Base-by-base conservation (phyloP, 2,797 vertebrate species). In the Mormyrops boulengeri region DNA sequence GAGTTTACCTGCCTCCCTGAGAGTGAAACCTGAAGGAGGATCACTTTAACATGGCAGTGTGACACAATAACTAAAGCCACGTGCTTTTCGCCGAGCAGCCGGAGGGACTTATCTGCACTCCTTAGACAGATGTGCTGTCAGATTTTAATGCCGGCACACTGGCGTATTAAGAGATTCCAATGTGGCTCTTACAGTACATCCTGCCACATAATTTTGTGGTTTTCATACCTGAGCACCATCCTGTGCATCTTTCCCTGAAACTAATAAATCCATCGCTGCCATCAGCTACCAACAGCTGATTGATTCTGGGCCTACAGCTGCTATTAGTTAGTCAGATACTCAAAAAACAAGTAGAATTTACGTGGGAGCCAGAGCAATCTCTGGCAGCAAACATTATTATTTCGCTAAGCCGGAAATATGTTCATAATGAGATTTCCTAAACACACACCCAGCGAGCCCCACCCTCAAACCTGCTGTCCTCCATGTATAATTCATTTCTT, bases 391-490 rank as follows among this genome's bases (percentile, higher is more conserved):
- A 34, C 85, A 34, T 38, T 50, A 55, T 53, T 57, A 57, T 87
- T 87, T 87, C 19, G 50, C 52, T 47, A 50, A 85, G n/a, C 85
- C 52, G 52, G 52, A 57, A 87, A 87, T 55, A 55, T 30, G 5
- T 87, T 87, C 85, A 34, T 87, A 87, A 87, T 57, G 85, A 52
- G 52, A 87, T 87, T 87, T 57, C 30, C 14, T 55, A 87, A 57
- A 11, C 85, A 53, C 85, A 30, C 85, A 85, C 38, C 80, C 82
- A 26, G 47, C 12, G 82, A 85, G 22, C 47, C 11, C 34, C 73
- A 47, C 73, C 82, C 82, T 52, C 3, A 22, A 30, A 49, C n/a
- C n/a, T 85, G 82, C 82, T 85, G 41, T 26, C 82, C 11, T 85
- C 82, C 44, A 30, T 22, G 44, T n/a, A 85, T 47, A n/a, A 85